Evolutionary conservation across 2,113 vertebrate species (phyloP), one percentile per base, ranked within the genome.

Genomic region (Macaca nemestrina): DNA sequence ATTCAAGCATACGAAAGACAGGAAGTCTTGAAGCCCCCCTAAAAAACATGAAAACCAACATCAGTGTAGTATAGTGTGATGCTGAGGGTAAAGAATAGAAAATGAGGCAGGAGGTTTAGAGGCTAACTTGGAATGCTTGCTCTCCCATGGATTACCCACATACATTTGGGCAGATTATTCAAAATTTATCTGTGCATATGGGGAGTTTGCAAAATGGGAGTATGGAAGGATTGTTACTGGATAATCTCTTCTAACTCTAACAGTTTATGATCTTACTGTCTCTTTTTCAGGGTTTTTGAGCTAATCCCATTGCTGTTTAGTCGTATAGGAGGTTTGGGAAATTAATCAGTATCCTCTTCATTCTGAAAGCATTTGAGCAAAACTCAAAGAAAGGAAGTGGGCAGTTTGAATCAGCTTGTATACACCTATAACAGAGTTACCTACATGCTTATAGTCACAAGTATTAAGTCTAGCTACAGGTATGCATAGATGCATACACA

Each of bases 251-350:
- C 64, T 27, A 70, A 18, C 25, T 88, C 11, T 59, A 67, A 32
- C 1, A 45, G 83, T 82, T 20, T 87, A 25, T 84, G 80, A 76
- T 85, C 43, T 57, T 48, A 55, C 50, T 95, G 18, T 83, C 18
- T 95, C 32, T 93, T 80, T 84, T 75, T 87, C 38, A 57, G 57
- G 3, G 9, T 90, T 89, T 97, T 96, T 72, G 45, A 59, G 40
- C 70, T 95, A 98, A 98, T 97, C 57, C n/a, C 90, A 83, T 20
- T 96, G 67, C 89, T 88, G 35, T 90, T 98, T 82, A 92, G 88
- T 27, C 78, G 52, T 93, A 8, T 79, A 55, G 16, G 25, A 4
- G 14, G 18, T 6, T 88, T 80, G 2, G 22, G 75, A 32, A 30
- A 81, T 94, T 97, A 96, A 83, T 57, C 11, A 57, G 38, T 95